A percentile compares a stretch with the other conserved stretches of the same genome.
Conservation (phyloP, 2,797 vertebrate genomes). For the Acanthurus tractus region DNA sequence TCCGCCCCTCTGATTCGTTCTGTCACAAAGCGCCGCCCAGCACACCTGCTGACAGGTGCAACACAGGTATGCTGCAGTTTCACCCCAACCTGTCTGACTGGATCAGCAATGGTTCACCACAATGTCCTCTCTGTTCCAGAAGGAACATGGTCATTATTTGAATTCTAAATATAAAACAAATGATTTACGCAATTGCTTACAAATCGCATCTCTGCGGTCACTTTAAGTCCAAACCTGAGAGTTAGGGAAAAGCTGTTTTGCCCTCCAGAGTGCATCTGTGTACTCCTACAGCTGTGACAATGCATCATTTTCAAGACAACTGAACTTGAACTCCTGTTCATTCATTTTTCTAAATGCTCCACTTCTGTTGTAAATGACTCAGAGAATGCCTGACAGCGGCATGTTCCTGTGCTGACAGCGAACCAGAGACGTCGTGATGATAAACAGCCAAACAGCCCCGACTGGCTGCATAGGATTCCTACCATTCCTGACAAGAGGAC, state of each 20-base stretch:
- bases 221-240: neutral
- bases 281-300: neutral
- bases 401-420: slow-evolving; percentile 27
- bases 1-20: slow-evolving; percentile 3
- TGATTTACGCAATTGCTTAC: neutral
- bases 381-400: slow-evolving; percentile 12
- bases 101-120: slow-evolving; percentile 40
- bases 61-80: slow-evolving; percentile 78
- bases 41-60: slow-evolving; percentile 64
- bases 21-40: slow-evolving; percentile 12
- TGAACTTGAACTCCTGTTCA: neutral
- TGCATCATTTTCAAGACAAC: neutral
- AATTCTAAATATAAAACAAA: neutral
- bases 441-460: slow-evolving; percentile 51
- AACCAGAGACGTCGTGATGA: slow-evolving; percentile 31
- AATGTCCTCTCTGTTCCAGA: too few species aligned
- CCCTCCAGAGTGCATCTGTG: neutral
- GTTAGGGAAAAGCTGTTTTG: neutral
- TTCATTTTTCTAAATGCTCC: neutral
- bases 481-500: slow-evolving; percentile 62
- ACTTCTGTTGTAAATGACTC: neutral
- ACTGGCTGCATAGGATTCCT: slow-evolving; percentile 77
- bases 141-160: too few species aligned
- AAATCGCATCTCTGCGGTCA: neutral
- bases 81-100: slow-evolving; percentile 82